A percentile compares a stretch with the other conserved stretches of the same genome.
Conservation (phyloP, 1,140 invertebrate species). For the Drosophila melanogaster region Release_6_plus_ISO1_MT NC_004354.4:14703501-14704000, state of each 20-base stretch:
- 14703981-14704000: slow-evolving; percentile 13
- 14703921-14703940: slow-evolving; percentile 31
- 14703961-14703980: slow-evolving; percentile 18
- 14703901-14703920: not conserved
- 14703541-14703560: too few relatives aligned
- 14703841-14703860: not conserved
- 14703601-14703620: too few relatives aligned
- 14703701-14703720: too few relatives aligned
- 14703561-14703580: too few relatives aligned
- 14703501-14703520: too few relatives aligned
- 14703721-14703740: too few relatives aligned
- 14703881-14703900: not conserved
- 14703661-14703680: too few relatives aligned
- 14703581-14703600: too few relatives aligned
- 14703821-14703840: slow-evolving; percentile 22
- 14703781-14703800: not conserved
- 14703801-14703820: slow-evolving; percentile 34
- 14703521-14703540: too few relatives aligned
- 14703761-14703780: not conserved
- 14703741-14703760: not conserved
- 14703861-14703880: slow-evolving; percentile 34
- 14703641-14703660: too few relatives aligned
- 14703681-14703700: too few relatives aligned
- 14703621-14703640: too few relatives aligned
- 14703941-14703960: slow-evolving; percentile 42